phyloP scores from a whole-genome alignment of 1,140 invertebrate species.

The Diorhabda elongata region DNA sequence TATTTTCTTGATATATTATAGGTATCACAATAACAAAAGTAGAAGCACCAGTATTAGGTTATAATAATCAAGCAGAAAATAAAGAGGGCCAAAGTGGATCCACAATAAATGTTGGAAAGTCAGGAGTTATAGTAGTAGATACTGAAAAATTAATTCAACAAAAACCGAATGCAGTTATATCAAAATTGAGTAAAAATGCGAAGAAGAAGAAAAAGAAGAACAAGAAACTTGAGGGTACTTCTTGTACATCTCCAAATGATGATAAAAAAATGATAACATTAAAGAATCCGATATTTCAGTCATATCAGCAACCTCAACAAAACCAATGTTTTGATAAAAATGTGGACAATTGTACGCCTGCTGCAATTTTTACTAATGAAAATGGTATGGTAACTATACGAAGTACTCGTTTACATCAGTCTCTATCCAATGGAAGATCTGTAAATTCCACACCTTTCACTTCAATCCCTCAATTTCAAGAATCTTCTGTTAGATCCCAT shows the following conservation, averaged over 20 bases:
- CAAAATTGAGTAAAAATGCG: conserved; percentile 43
- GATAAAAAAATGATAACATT: conserved; percentile 62
- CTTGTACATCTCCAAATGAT: conserved; percentile 21
- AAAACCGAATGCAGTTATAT: conserved; percentile 25
- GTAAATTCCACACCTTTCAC: conserved; percentile 20
- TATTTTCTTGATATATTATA: conserved; percentile 19
- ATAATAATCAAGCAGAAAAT: conserved; percentile 50
- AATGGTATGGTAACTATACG: conserved; percentile 78
- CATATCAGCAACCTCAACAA: conserved; percentile 28
- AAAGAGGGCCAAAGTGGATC: conserved; percentile 43
- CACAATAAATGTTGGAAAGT: conserved; percentile 43
- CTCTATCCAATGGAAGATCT: conserved; percentile 30
- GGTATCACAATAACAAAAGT: conserved; percentile 77
- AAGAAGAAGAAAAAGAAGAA: conserved; percentile 59
- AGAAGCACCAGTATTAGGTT: conserved; percentile 53
- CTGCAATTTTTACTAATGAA: conserved; percentile 66
- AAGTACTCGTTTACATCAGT: conserved; percentile 54
- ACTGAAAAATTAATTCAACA: conserved; percentile 54
- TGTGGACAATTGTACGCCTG: conserved; percentile 46
- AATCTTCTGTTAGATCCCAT: conserved; percentile 19
- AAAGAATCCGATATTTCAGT: conserved; percentile 68
- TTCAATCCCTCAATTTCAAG: conserved; percentile 29
- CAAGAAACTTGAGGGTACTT: conserved; percentile 36
- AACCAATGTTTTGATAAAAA: conserved; percentile 28
- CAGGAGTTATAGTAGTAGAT: conserved; percentile 62